phyloP scores from a whole-genome alignment of 1,140 invertebrate species.

The Carcinoscorpius rotundicauda region DNA sequence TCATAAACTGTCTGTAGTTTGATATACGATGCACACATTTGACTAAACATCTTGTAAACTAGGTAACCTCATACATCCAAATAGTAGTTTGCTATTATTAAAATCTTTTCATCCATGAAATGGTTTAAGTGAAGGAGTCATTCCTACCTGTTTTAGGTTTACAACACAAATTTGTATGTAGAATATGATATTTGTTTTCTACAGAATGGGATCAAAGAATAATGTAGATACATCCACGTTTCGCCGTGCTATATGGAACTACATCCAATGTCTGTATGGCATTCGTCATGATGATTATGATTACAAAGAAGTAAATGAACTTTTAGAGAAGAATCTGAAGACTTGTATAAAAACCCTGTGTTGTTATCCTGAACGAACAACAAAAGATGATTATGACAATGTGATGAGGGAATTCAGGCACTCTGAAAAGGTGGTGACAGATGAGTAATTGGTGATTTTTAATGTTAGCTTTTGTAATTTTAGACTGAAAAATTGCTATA shows the following conservation, averaged over 20 bases:
- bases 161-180: too few species aligned
- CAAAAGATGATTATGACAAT: constrained; percentile 64
- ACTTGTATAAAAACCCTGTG: constrained; percentile 77
- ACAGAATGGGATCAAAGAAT: constrained; percentile 59
- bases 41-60: too few species aligned
- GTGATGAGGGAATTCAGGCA: constrained; percentile 76
- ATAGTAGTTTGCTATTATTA: too few species aligned
- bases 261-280: constrained; percentile 81
- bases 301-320: constrained; percentile 74
- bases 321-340: constrained; percentile 68
- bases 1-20: too few species aligned
- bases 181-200: neutral
- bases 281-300: constrained; percentile 84
- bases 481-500: too few species aligned
- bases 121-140: too few species aligned
- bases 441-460: too few species aligned
- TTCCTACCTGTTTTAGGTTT: too few species aligned
- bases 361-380: constrained; percentile 70
- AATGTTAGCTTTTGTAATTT: too few species aligned
- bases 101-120: too few species aligned
- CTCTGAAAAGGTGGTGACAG: constrained; percentile 66
- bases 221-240: constrained; percentile 82
- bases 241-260: constrained; percentile 79
- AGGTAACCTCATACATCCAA: too few species aligned
- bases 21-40: too few species aligned